Evolutionary conservation across 2,797 vertebrate species (phyloP).

Genomic region (Pyrocephalus nanus): DNA sequence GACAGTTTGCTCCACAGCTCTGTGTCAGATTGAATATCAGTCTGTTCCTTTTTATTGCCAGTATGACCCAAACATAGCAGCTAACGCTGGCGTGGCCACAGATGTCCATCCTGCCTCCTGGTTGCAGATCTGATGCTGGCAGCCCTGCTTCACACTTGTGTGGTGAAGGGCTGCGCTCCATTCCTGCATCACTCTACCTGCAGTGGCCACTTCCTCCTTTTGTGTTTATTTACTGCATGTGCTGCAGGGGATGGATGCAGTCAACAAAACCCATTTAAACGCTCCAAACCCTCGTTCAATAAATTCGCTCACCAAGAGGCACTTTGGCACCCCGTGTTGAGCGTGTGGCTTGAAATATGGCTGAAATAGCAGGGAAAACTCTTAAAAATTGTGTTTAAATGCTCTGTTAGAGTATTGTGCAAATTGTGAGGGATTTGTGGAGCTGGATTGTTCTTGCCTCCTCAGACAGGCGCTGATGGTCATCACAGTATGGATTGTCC

Average conservation of each 20-base stretch:
- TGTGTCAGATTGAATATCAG: background rate
- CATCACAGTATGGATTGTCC: background rate
- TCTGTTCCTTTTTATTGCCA: slow-evolving; percentile 1
- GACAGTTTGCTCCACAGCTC: background rate
- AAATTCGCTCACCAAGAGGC: background rate
- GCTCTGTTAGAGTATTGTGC: background rate
- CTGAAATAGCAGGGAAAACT: slow-evolving; percentile 35
- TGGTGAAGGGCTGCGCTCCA: background rate
- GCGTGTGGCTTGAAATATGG: background rate
- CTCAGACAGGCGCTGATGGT: background rate
- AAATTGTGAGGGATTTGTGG: background rate
- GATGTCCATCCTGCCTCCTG: background rate
- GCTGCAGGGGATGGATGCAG: background rate
- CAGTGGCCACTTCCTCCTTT: background rate
- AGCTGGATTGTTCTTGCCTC: background rate
- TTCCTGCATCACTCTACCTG: background rate
- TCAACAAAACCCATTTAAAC: background rate
- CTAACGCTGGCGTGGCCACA: background rate
- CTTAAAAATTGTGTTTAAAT: background rate
- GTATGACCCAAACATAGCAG: background rate
- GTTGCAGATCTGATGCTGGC: background rate
- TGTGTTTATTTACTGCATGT: background rate
- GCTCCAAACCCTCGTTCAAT: background rate
- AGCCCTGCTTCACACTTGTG: background rate
- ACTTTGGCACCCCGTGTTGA: background rate